Base-by-base conservation (phyloP, 2,888 invertebrate genomes). In the Phania funesta region DNA sequence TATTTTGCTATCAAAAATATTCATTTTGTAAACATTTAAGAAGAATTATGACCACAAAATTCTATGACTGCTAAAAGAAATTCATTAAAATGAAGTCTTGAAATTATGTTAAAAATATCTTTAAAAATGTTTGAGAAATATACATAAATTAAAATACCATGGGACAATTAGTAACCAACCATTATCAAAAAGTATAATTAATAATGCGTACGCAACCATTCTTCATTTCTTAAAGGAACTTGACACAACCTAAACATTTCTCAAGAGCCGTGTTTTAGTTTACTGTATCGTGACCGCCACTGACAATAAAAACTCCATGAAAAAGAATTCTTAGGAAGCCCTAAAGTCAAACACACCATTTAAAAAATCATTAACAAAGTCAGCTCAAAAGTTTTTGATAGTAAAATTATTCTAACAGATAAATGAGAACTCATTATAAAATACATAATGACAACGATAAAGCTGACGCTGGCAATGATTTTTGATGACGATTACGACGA, bases 341-440 rank as follows among this genome's bases (percentile, higher is more conserved):
- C 29, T 65, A 46, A 58, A 35, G 56, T 13, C 16, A 52, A 75
- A 65, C 24, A 58, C 50, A 70, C 58, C 80, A 71, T 80, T 76
- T 76, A 76, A 70, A 76, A 80, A 71, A 52, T 67, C 70, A 70
- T 71, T 80, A 67, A 65, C 64, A 24, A 60, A 38, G 16, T 22
- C 46, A 58, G 65, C 16, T 41, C 1, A 11, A 52, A 52, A 56
- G 50, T 16, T 38, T 35, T 20, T 20, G n/a, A 58, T 9, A 29
- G 24, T 18, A 62, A 41, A 75, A 48, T 29, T 75, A 58, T 68
- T 60, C 62, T 22, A 75, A 75, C 52, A 75, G 70, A 80, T 60
- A 80, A 80, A 75, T 80, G 65, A 71, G 75, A 75, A 58, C 70
- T 65, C 65, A 80, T 80, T 80, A 80, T 18, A 26, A 60, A 26